Percentiles rank a stretch among this genome's conserved stretches.
phyloP scores from a whole-genome alignment of 2,888 invertebrate genomes.

The Cryptocheilus praepositus region DNA sequence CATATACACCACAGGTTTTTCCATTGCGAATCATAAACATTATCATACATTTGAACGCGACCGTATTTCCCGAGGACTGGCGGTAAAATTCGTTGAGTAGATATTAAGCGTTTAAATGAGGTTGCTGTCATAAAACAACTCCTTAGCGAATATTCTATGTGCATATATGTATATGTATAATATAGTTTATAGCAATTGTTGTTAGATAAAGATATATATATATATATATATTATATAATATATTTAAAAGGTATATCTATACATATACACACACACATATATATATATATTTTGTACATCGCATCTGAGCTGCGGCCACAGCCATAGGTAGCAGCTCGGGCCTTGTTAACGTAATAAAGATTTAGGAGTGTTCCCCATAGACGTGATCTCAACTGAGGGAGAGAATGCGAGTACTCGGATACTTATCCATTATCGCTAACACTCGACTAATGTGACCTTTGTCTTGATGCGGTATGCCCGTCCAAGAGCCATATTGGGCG shows the following conservation, averaged over 20 bases:
- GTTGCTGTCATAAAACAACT: conserved; percentile 35
- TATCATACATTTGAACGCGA: no score
- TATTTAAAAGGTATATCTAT: conserved; percentile 24
- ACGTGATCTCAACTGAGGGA: not conserved
- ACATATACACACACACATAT: conserved; percentile 24
- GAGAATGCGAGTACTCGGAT: conserved; percentile 20
- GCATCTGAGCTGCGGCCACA: conserved; percentile 69
- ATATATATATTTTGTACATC: conserved; percentile 67
- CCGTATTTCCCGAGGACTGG: no score
- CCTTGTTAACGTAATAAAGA: conserved; percentile 59
- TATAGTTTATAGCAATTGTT: conserved; percentile 48
- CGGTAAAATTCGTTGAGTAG: conserved; percentile 13
- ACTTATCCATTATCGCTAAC: not conserved
- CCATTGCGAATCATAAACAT: no score
- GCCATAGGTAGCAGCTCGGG: conserved; percentile 69
- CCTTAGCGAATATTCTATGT: conserved; percentile 39
- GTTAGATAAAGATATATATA: conserved; percentile 37
- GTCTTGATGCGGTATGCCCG: conserved; percentile 42
- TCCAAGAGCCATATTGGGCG: conserved; percentile 66
- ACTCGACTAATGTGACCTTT: conserved; percentile 31
- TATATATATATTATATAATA: conserved; percentile 8
- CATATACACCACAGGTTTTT: no score
- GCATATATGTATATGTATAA: conserved; percentile 32
- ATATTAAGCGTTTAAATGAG: conserved; percentile 38
- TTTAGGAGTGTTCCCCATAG: conserved; percentile 10